A percentile compares a stretch with the other conserved stretches of the same genome.
These are phyloP conservation scores for Nemopilema nomurai DNA, from an alignment of 30 jellyfish, hydroid and myxozoan species.

Conservation along the genomic window DNA sequence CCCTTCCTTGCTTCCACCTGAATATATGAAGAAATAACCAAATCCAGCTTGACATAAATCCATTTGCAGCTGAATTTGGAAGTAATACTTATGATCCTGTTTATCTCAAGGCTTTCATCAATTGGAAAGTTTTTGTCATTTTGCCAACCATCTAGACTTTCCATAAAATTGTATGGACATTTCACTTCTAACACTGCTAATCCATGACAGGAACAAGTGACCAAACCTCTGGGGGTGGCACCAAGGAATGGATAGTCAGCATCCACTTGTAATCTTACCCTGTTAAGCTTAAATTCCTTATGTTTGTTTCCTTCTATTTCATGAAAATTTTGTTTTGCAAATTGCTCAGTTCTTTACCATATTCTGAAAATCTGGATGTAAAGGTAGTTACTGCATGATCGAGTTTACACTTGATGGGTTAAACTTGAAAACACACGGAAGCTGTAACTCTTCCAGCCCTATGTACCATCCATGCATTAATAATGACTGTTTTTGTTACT, in stretches of 20 bases:
- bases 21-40: slow-evolving; percentile 1
- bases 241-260: slow-evolving; percentile 32
- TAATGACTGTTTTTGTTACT: slow-evolving; percentile 30
- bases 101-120: background rate
- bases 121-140: slow-evolving; percentile 33
- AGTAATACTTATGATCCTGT: slow-evolving; percentile 30
- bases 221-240: slow-evolving; percentile 54
- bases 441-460: slow-evolving; percentile 47
- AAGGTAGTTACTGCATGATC: background rate
- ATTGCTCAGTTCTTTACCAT: background rate
- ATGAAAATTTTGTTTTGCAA: background rate
- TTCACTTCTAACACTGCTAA: slow-evolving; percentile 52
- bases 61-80: slow-evolving; percentile 54
- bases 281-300: background rate
- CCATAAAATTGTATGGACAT: slow-evolving; percentile 54
- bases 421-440: slow-evolving; percentile 20
- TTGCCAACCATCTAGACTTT: slow-evolving; percentile 51
- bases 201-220: slow-evolving; percentile 44
- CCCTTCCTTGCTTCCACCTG: slow-evolving; percentile 8
- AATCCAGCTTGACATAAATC: slow-evolving; percentile 1
- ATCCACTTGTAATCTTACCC: slow-evolving; percentile 26
- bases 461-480: slow-evolving; percentile 34
- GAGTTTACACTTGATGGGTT: background rate
- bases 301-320: background rate
- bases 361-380: background rate